These are phyloP conservation scores for Panthera uncia DNA, from an alignment of 2,113 vertebrate species.

Conservation along the genomic window DNA sequence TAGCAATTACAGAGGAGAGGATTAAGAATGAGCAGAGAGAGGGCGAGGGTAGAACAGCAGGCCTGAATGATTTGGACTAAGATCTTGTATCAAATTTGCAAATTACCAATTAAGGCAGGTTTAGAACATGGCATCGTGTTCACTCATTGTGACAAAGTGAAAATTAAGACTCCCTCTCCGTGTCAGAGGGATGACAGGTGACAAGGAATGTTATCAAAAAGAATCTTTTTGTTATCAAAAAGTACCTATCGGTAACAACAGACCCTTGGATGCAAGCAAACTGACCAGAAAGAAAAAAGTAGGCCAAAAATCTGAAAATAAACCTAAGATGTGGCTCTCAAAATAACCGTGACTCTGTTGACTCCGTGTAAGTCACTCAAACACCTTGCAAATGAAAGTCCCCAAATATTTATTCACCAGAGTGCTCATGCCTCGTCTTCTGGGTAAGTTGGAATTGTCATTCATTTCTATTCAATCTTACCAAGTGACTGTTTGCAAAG, in stretches of 20 bases:
- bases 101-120: conserved; percentile 62
- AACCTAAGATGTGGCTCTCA: conserved; percentile 10
- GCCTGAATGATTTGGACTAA: conserved; percentile 51
- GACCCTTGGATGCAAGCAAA: neutral
- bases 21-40: conserved; percentile 38
- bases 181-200: conserved; percentile 18
- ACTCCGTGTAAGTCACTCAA: neutral
- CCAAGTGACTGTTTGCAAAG: neutral
- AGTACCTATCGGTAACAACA: neutral
- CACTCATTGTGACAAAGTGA: conserved; percentile 37
- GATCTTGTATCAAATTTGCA: conserved; percentile 67
- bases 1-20: conserved; percentile 56
- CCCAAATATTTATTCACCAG: neutral
- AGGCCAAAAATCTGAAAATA: conserved; percentile 54
- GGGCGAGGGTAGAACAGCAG: conserved; percentile 36
- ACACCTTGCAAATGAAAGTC: neutral
- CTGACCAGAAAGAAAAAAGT: conserved; percentile 27
- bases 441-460: neutral
- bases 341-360: neutral
- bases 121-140: conserved; percentile 44
- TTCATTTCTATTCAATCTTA: neutral
- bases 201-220: conserved; percentile 18
- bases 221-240: conserved; percentile 1
- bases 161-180: conserved; percentile 37
- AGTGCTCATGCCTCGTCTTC: neutral